Base-by-base conservation (phyloP, 2,797 vertebrate genomes). In the Esox masquinongy region DNA sequence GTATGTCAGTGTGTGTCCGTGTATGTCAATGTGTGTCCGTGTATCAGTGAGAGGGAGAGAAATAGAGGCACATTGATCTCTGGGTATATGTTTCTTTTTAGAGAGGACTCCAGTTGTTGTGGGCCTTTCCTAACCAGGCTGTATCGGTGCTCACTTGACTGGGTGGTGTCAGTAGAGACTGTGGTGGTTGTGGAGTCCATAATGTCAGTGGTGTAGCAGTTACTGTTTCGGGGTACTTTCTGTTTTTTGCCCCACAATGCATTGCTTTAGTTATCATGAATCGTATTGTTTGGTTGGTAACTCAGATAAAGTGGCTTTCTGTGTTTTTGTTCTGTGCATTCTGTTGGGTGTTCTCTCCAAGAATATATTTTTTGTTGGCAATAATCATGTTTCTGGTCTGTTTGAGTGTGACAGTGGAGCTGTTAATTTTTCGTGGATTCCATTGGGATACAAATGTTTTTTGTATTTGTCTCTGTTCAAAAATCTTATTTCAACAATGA, bases 81-180 rank as follows among this genome's bases (percentile, higher is more conserved):
- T 17, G 88, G 89, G 89, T 86, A 85, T 89, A 86, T 89, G 51
- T 6, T 56, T n/a, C 0, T 56, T n/a, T n/a, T 56, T 84, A 83
- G 88, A 88, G 47, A 83, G 80, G 82, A 80, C 77, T 56, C 47
- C 87, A 74, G 90, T 92, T 91, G 92, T 92, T 90, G 89, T 83
- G 79, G 84, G 84, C 84, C 85, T 91, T 90, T 93, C 91, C 89
- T 89, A 84, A 6, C 50, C 15, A 17, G 51, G 36, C 36, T 39
- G 36, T 39, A 39, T 8, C 3, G 29, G 29, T 31, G 29, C 29
- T 31, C 29, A 53, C 50, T 19, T 17, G 50, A 84, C 78, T 1
- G 90, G 70, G 85, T 82, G 87, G 80, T 77, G 84, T 88, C 84
- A n/a, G 19, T 56, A 15, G 53, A 56, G 53, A n/a, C 53, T n/a